Conservation (phyloP, 2,113 vertebrate species). For the Cochlearius cochlearius region DNA sequence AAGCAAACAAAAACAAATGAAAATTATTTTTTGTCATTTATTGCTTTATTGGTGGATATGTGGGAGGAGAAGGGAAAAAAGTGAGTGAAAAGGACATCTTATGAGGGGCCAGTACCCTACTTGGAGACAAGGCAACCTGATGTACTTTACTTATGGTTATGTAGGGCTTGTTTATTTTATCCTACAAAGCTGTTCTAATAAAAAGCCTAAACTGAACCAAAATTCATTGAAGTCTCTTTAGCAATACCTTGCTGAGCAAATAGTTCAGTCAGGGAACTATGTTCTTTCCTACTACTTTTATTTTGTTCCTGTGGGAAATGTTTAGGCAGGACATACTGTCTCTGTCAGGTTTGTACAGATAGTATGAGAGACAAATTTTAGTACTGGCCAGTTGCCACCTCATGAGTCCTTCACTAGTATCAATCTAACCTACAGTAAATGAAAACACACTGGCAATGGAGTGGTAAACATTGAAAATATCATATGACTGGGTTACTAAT, state of each 20-base stretch:
- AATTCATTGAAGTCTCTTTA: not conserved
- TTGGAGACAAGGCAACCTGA: not conserved
- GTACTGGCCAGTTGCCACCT: not conserved
- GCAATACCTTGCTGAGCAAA: not conserved
- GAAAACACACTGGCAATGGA: not conserved
- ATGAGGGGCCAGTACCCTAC: not conserved
- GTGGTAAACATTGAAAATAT: not conserved
- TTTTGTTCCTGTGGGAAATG: not conserved
- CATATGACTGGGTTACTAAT: not conserved
- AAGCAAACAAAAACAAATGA: not conserved
- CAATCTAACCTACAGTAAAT: not conserved
- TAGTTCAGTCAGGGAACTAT: not conserved
- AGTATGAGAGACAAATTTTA: not conserved
- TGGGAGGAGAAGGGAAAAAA: not conserved
- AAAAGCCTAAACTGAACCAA: not conserved
- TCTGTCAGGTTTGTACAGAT: not conserved
- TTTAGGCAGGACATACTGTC: not conserved
- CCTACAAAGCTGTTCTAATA: not conserved
- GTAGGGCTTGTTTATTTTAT: not conserved
- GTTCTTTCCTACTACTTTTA: not conserved
- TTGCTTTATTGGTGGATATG: not conserved
- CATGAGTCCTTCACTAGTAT: not conserved
- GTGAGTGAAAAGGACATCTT: not conserved
- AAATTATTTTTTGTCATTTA: not conserved
- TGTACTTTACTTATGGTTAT: not conserved